phyloP scores from a whole-genome alignment of 2,113 vertebrate genomes.

The Elaphurus davidianus region DNA sequence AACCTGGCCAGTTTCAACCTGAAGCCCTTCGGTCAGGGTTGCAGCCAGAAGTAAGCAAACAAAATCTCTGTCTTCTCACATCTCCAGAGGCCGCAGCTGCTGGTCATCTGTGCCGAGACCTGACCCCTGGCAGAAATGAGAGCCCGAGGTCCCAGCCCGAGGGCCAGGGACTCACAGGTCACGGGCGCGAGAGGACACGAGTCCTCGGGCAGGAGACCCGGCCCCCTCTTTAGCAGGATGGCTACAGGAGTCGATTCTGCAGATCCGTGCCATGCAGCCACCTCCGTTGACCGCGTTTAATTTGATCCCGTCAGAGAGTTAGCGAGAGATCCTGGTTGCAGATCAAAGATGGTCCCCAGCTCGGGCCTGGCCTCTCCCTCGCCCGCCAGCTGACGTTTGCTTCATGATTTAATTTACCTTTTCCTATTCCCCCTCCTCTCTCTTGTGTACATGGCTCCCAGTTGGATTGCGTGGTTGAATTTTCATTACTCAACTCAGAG shows the following conservation, averaged over 20 bases:
- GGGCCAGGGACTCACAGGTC: not conserved
- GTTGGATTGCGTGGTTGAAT: slow-evolving; percentile 46
- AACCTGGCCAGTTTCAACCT: not conserved
- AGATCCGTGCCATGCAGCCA: not conserved
- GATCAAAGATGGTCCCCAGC: not conserved
- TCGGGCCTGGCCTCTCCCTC: not conserved
- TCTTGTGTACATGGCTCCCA: slow-evolving; percentile 31
- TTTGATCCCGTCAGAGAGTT: not conserved
- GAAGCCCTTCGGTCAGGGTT: not conserved
- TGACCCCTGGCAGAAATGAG: not conserved
- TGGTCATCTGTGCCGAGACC: not conserved
- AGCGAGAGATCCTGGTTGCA: not conserved
- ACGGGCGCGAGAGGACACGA: not conserved
- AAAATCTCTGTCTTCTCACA: rapidly evolving
- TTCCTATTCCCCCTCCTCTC: slow-evolving; percentile 32
- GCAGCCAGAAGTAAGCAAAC: not conserved
- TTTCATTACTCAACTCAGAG: slow-evolving; percentile 44
- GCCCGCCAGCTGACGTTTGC: slow-evolving; percentile 38
- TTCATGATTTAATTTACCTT: slow-evolving; percentile 48
- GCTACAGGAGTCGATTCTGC: not conserved
- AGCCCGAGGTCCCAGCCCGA: not conserved
- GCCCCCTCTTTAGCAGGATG: not conserved
- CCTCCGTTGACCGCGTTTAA: not conserved
- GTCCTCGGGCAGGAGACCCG: rapidly evolving
- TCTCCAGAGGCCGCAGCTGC: rapidly evolving